These are phyloP conservation scores for Sylvilagus bachmani DNA, from an alignment of 2,113 vertebrate genomes.

Conservation along the genomic window DNA sequence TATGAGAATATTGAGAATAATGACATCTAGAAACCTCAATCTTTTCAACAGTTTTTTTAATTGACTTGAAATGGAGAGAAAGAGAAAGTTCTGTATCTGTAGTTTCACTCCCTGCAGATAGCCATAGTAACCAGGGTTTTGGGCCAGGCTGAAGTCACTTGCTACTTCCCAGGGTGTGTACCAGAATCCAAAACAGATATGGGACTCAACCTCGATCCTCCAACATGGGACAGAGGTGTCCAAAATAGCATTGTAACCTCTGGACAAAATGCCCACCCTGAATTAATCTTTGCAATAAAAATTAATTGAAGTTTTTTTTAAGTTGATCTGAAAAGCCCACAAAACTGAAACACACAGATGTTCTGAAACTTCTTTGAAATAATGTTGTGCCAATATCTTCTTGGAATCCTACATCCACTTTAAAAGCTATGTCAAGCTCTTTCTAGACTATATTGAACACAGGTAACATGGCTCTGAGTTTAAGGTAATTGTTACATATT, in stretches of 20 bases:
- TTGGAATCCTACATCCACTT: background rate
- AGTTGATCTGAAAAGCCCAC: background rate
- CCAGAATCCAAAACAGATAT: too few species aligned
- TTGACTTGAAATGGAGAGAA: too few species aligned
- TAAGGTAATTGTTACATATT: background rate
- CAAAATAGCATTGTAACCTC: too few species aligned
- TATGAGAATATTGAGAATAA: background rate
- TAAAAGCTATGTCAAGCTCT: background rate
- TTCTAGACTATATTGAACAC: background rate
- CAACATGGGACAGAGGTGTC: too few species aligned
- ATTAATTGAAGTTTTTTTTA: background rate
- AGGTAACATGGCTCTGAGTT: background rate
- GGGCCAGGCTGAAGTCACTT: too few species aligned
- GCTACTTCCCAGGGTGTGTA: too few species aligned
- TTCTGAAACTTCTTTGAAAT: background rate
- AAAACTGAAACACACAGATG: constrained; percentile 32
- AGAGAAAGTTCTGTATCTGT: too few species aligned
- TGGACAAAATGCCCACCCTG: too few species aligned
- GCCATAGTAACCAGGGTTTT: too few species aligned
- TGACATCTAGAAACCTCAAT: background rate
- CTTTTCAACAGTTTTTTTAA: too few species aligned
- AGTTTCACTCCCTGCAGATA: too few species aligned
- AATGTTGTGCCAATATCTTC: background rate
- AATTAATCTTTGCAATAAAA: background rate
- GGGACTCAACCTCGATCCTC: too few species aligned